Percentiles rank a stretch among this genome's conserved stretches.
Conservation (phyloP, 2,888 invertebrate species). For the Alloplasta piceator region DNA sequence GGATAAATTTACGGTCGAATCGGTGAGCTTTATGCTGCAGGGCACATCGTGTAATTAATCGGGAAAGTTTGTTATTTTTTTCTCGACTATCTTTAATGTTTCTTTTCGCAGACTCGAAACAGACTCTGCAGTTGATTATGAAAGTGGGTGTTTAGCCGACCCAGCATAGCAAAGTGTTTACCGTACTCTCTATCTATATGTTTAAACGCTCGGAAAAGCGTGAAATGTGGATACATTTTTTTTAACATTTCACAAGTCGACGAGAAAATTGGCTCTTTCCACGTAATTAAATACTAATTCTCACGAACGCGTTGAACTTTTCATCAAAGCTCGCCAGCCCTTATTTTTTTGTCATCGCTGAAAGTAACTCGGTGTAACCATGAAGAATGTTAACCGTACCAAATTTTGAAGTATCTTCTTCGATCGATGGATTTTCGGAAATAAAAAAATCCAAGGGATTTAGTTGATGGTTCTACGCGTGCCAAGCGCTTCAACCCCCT, state of each 20-base stretch:
- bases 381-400: too few species aligned
- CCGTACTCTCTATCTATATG: too few species aligned
- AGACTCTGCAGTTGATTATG: slow-evolving; percentile 41
- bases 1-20: background rate
- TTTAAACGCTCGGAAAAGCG: background rate
- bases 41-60: slow-evolving; percentile 6
- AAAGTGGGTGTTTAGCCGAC: slow-evolving; percentile 16
- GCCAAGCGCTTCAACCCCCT: too few species aligned
- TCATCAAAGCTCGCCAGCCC: background rate
- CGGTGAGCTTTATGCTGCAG: background rate
- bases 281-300: slow-evolving; percentile 1
- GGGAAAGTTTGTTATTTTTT: slow-evolving; percentile 22
- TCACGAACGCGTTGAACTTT: background rate
- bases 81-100: background rate
- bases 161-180: too few species aligned
- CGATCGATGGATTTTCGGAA: background rate
- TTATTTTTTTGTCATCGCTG: background rate
- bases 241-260: background rate
- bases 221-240: slow-evolving; percentile 5
- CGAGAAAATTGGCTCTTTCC: slow-evolving; percentile 9
- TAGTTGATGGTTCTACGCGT: too few species aligned
- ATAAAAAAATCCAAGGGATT: background rate
- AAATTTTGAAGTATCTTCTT: too few species aligned
- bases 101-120: slow-evolving; percentile 9
- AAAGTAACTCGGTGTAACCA: background rate